These are phyloP conservation scores for Gymnodraco acuticeps DNA, from an alignment of 2,797 vertebrate genomes.

Conservation along the genomic window DNA sequence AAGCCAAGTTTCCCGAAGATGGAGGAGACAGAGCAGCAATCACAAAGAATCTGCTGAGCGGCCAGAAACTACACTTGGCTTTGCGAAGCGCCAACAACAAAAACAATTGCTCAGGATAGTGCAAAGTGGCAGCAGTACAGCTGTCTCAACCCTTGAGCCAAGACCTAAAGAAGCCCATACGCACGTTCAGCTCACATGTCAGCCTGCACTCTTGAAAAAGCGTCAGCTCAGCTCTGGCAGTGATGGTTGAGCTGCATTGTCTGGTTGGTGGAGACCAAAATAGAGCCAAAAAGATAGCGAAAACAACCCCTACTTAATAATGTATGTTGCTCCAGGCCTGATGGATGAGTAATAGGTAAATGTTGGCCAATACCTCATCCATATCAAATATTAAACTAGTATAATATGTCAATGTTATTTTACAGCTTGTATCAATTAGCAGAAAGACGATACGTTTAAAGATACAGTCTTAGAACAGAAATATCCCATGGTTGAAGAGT, in stretches of 20 bases:
- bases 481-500: not conserved
- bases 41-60: slow-evolving; percentile 57
- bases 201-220: slow-evolving; percentile 14
- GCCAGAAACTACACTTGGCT: slow-evolving; percentile 62
- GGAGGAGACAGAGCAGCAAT: slow-evolving; percentile 14
- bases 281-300: not conserved
- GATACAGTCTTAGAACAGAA: not conserved
- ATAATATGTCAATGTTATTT: too few species aligned
- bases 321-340: too few species aligned
- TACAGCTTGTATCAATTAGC: too few species aligned
- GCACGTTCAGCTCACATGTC: slow-evolving; percentile 46
- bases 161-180: slow-evolving; percentile 6
- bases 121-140: slow-evolving; percentile 35
- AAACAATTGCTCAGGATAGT: slow-evolving; percentile 44
- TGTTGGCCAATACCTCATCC: too few species aligned
- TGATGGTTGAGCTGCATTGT: slow-evolving; percentile 8
- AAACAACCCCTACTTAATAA: too few species aligned
- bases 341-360: too few species aligned
- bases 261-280: not conserved
- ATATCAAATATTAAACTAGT: too few species aligned
- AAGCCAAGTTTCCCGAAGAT: slow-evolving; percentile 20
- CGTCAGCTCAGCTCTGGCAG: slow-evolving; percentile 26
- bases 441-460: too few species aligned
- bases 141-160: slow-evolving; percentile 37
- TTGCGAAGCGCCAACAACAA: slow-evolving; percentile 26